Base-by-base conservation (phyloP, 2,888 invertebrate genomes). In the Xiphydria camelus region DNA sequence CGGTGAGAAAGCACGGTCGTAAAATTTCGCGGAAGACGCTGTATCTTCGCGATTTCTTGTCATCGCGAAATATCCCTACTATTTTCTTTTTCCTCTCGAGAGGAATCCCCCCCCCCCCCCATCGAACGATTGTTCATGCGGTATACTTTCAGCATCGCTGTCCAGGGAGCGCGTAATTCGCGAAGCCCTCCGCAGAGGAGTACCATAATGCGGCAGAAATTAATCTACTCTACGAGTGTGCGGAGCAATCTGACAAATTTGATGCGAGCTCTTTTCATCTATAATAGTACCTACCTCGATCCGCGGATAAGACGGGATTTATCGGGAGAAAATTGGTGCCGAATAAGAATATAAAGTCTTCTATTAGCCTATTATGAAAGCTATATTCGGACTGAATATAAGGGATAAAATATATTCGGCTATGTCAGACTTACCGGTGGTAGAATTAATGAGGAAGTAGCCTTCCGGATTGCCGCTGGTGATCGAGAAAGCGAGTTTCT, bases 391-490 rank as follows among this genome's bases (percentile, higher is more conserved):
- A 49, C 52, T 52, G 54, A 52, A 34, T 15, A 14, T 31, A 23
- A 35, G 23, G 31, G 32, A 37, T 25, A 15, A 15, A 10, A n/a
- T n/a, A n/a, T 23, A 23, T n/a, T 6, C 6, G n/a, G 23, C 23
- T 34, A 34, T n/a, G 3, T 34, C 7, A 14, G 18, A 64, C 79
- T 78, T 77, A 93, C 95, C 95, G 62, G 90, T 88, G 20, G 81
- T 80, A 21, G 85, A 81, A 76, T 96, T 89, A 63, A 97, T 91
- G 56, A 85, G 81, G 78, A 97, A 97, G 69, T 91, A 89, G 33
- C 91, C 90, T 73, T 92, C 91, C 1, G 94, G 91, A 79, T 96
- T 94, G 61, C 95, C 96, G 44, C 91, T 88, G 34, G 88, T 87
- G 75, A 97, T 94, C 67, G 85, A 82, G 78, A 88, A 98, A 38